Evolutionary conservation across 2,113 vertebrate species (phyloP).

Genomic region (Aspidoscelis tigris): DNA sequence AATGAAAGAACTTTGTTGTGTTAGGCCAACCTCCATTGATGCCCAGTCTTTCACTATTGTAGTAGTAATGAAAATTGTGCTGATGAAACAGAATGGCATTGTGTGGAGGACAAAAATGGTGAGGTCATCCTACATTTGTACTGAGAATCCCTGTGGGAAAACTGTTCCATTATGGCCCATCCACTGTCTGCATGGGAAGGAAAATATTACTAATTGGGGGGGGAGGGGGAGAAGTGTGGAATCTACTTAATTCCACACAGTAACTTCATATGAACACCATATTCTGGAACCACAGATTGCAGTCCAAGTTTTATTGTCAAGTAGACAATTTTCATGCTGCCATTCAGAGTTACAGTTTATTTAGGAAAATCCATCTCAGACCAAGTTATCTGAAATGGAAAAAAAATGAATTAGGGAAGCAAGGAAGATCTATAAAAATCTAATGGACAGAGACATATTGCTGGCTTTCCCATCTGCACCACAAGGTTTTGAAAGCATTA

Average conservation of each 20-base stretch:
- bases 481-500: too few relatives aligned
- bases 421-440: too few relatives aligned
- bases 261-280: constrained; percentile 6
- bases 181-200: constrained; percentile 52
- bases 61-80: constrained; percentile 59
- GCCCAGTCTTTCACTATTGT: constrained; percentile 67
- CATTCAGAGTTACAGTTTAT: constrained; percentile 17
- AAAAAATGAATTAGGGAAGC: background rate
- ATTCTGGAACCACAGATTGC: constrained; percentile 11
- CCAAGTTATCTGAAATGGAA: background rate
- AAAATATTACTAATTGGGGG: constrained; percentile 33
- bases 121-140: constrained; percentile 58
- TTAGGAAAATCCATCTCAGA: background rate
- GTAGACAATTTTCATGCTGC: constrained; percentile 10
- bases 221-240: constrained; percentile 26
- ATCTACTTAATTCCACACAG: constrained; percentile 33
- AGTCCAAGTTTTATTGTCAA: constrained; percentile 2
- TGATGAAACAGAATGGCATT: constrained; percentile 70
- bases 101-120: constrained; percentile 57
- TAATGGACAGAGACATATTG: background rate
- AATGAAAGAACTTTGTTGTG: constrained; percentile 59
- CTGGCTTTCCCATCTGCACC: too few relatives aligned
- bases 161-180: constrained; percentile 64
- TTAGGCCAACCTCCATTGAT: constrained; percentile 42
- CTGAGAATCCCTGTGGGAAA: constrained; percentile 59